These are phyloP conservation scores for Heliconius erato DNA, from an alignment of 2,888 invertebrate genomes.

Conservation along the genomic window DNA sequence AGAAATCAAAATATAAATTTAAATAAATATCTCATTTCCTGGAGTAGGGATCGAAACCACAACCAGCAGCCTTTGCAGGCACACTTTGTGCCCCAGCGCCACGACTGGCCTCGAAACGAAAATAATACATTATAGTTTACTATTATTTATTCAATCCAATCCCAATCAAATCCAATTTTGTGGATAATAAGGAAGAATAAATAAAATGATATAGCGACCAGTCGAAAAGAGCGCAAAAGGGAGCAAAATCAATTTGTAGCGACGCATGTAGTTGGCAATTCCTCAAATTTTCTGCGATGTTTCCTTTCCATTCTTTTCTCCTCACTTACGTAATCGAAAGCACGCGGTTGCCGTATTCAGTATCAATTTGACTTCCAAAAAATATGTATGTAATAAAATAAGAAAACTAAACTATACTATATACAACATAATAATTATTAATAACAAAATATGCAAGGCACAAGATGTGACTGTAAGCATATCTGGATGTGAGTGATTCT, in stretches of 20 bases:
- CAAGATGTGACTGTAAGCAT: no score
- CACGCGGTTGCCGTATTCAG: slow-evolving; percentile 58
- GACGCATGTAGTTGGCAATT: slow-evolving; percentile 81
- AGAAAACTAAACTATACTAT: not conserved
- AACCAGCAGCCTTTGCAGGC: no score
- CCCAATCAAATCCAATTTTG: not conserved
- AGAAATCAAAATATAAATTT: no score
- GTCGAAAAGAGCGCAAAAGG: slow-evolving; percentile 61
- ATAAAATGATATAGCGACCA: slow-evolving; percentile 41
- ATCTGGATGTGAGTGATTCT: no score
- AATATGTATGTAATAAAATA: not conserved
- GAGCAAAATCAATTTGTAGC: slow-evolving; percentile 75
- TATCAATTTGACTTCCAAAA: not conserved
- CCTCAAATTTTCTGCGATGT: slow-evolving; percentile 81
- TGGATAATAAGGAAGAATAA: slow-evolving; percentile 3
- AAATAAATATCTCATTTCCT: no score
- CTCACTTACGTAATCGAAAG: slow-evolving; percentile 64
- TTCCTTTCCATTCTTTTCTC: slow-evolving; percentile 65
- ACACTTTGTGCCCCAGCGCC: no score
- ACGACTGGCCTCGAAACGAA: not conserved
- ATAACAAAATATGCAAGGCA: not conserved
- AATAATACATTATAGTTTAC: not conserved
- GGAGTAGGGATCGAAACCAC: not conserved
- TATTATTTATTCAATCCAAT: not conserved
- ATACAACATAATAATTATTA: not conserved